phyloP scores from a whole-genome alignment of 2,797 vertebrate genomes.

The Buceros bicornis region DNA sequence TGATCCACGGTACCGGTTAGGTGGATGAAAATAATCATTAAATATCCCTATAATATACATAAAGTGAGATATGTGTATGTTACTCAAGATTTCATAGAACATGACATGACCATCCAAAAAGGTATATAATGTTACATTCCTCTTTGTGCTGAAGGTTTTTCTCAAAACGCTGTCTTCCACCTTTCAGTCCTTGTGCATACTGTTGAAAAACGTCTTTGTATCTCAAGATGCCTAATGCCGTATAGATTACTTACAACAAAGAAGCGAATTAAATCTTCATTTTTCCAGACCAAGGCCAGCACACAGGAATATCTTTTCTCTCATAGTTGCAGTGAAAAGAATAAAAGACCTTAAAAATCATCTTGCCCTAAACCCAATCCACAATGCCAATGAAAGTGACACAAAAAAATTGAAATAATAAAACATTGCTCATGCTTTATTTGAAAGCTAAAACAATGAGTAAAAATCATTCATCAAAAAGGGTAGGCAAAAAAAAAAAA shows the following conservation, averaged over 20 bases:
- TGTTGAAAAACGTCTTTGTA: background rate
- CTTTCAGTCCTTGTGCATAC: background rate
- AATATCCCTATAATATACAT: background rate
- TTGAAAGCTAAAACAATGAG: background rate
- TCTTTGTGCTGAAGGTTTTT: background rate
- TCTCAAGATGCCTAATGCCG: background rate
- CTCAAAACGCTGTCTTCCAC: background rate
- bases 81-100: background rate
- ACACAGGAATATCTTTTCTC: background rate
- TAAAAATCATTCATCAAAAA: background rate
- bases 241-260: background rate
- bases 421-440: background rate
- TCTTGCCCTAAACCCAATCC: background rate
- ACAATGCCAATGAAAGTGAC: background rate
- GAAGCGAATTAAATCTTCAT: background rate
- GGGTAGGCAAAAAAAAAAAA: background rate
- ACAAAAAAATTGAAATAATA: rapidly evolving
- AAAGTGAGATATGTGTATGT: background rate
- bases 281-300: background rate
- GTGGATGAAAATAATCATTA: background rate
- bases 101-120: background rate
- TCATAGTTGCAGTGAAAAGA: background rate
- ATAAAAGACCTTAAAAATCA: background rate
- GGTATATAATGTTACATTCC: background rate
- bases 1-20: background rate